phyloP scores from a whole-genome alignment of 2,113 vertebrate species.

The Oophaga pumilio region DNA sequence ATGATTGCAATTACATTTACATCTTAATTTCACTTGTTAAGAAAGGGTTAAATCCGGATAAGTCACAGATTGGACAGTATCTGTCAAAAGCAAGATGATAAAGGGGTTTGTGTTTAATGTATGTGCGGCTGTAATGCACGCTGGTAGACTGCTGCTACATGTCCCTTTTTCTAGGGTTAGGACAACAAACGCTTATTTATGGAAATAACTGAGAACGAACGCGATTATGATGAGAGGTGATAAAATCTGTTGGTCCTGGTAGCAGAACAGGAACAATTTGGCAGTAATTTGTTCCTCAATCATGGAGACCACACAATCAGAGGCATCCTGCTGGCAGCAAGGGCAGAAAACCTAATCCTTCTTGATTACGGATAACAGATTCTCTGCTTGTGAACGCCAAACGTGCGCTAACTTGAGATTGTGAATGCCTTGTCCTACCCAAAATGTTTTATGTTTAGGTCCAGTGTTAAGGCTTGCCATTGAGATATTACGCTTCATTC shows the following conservation, averaged over 20 bases:
- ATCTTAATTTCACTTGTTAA: background rate
- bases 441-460: background rate
- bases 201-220: background rate
- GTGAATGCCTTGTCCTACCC: background rate
- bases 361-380: background rate
- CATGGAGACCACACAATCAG: background rate
- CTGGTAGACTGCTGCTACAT: background rate
- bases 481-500: background rate
- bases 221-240: background rate
- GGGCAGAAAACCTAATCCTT: background rate
- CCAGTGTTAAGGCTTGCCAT: background rate
- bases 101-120: background rate
- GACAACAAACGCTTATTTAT: background rate
- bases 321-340: slow-evolving; percentile 1
- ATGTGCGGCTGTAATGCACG: no score
- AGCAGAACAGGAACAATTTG: background rate
- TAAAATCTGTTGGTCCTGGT: background rate
- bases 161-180: background rate
- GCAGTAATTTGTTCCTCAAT: slow-evolving; percentile 4
- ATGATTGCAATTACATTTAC: background rate
- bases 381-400: background rate
- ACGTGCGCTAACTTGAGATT: background rate
- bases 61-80: background rate
- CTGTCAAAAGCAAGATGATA: background rate
- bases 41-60: background rate